These are phyloP conservation scores for Corbicula japonica DNA, from an alignment of 2,888 invertebrate genomes.

Conservation along the genomic window DNA sequence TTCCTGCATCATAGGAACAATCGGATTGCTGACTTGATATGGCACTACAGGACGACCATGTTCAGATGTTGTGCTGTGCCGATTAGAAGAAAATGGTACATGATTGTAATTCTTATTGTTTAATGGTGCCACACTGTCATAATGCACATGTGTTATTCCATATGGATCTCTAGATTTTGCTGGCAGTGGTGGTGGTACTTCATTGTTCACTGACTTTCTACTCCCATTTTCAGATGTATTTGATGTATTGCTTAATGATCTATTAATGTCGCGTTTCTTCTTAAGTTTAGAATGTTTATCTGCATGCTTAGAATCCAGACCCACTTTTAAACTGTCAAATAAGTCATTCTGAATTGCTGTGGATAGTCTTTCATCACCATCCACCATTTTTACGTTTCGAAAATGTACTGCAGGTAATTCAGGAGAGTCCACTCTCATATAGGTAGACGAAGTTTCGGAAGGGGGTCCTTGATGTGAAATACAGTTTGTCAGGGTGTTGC, in stretches of 20 bases:
- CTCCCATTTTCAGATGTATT: conserved; percentile 1
- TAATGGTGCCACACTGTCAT: conserved; percentile 35
- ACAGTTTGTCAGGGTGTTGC: conserved; percentile 75
- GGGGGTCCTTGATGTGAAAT: conserved; percentile 74
- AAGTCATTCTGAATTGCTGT: conserved; percentile 78
- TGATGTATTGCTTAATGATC: conserved; percentile 26
- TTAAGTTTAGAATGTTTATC: conserved; percentile 51
- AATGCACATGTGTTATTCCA: conserved; percentile 33
- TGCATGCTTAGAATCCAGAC: conserved; percentile 48
- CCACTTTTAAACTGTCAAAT: conserved; percentile 80
- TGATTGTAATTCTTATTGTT: conserved; percentile 19
- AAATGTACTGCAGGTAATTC: conserved; percentile 85
- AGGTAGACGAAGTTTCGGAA: conserved; percentile 68
- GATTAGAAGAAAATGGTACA: conserved; percentile 6
- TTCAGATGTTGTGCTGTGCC: conserved; percentile 25
- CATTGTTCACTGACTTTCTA: conserved; percentile 44
- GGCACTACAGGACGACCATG: conserved; percentile 62
- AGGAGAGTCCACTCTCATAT: conserved; percentile 79
- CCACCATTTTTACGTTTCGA: conserved; percentile 80
- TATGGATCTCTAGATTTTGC: conserved; percentile 44
- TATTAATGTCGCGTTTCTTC: conserved; percentile 43
- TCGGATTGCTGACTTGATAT: conserved; percentile 70
- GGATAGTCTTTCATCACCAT: conserved; percentile 57
- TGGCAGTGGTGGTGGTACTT: conserved; percentile 63
- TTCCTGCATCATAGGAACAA: conserved; percentile 71